These are phyloP conservation scores for Eupithecia centaureata DNA, from an alignment of 2,888 invertebrate genomes.

Conservation along the genomic window DNA sequence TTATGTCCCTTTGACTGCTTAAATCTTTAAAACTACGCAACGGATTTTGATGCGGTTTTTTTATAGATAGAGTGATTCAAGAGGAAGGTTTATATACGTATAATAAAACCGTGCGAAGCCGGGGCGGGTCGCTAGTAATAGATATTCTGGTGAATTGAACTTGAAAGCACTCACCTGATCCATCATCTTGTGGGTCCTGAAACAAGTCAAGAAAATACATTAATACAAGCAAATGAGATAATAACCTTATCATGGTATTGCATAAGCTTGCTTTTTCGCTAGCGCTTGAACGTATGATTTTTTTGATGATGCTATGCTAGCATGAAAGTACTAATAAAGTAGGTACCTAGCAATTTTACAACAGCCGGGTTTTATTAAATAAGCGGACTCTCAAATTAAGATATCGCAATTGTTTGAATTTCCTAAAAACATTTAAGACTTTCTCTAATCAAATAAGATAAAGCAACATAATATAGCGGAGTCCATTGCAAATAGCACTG, in stretches of 20 bases:
- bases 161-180: constrained; percentile 62
- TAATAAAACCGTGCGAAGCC: too few species aligned
- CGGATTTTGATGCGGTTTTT: too few species aligned
- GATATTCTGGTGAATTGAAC: constrained; percentile 3
- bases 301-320: constrained; percentile 5
- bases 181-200: constrained; percentile 74
- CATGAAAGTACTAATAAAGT: neutral
- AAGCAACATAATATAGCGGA: constrained; percentile 3
- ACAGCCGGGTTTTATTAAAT: neutral
- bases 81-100: too few species aligned
- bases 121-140: too few species aligned
- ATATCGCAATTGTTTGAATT: neutral
- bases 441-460: neutral
- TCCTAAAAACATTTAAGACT: neutral
- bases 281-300: constrained; percentile 6
- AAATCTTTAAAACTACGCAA: too few species aligned
- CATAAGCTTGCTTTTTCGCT: constrained; percentile 42
- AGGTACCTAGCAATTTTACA: neutral
- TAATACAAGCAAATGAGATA: constrained; percentile 36
- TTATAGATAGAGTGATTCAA: too few species aligned
- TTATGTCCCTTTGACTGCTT: too few species aligned
- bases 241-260: constrained; percentile 21
- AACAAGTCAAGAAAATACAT: constrained; percentile 60
- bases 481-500: constrained; percentile 35
- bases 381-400: neutral